Base-by-base conservation (phyloP, 2,113 vertebrate genomes). In the Hippocampus barbouri region DNA sequence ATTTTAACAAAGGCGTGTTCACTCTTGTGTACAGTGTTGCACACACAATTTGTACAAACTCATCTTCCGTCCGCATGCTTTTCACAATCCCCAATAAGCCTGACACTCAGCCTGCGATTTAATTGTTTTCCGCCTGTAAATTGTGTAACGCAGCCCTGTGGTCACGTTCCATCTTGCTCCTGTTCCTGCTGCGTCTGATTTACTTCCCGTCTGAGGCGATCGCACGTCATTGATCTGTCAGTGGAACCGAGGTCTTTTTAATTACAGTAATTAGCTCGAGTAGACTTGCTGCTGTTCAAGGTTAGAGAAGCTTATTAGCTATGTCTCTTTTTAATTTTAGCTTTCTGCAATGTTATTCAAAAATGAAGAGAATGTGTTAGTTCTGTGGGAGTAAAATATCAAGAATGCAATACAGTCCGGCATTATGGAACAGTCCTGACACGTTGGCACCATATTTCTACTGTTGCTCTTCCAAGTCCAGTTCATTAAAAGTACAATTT, bases 231-330 rank as follows among this genome's bases (percentile, higher is more conserved):
- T 62, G 82, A 85, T 88, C 79, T 84, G 67, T 76, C 69, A 14
- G 41, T 78, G 85, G 70, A 79, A 61, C 78, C 66, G 66, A 63
- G 75, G 40, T 7, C 76, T 86, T 78, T 90, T 88, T 91, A 91
- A 93, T 92, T 91, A 90, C 77, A 77, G 77, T 85, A 85, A 90
- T 91, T 90, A 90, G 79, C 81, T 51, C 18, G 78, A 81, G 80
- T 80, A 77, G 81, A 79, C 78, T 82, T 85, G 80, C 73, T 78
- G 78, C 81, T 76, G 66, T 75, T 43, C 40, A 65, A 45, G 89
- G 85, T 86, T 86, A 72, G 72, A 80, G 81, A 87, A 86, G 75
- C 82, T 88, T 89, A 87, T 88, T 86, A 88, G 71, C 62, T 76
- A 62, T 78, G 82, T 71, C 72, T 57, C 71, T 72, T 78, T 75